Base-by-base conservation (phyloP, 2,113 vertebrate genomes). In the Etia nguti region DNA sequence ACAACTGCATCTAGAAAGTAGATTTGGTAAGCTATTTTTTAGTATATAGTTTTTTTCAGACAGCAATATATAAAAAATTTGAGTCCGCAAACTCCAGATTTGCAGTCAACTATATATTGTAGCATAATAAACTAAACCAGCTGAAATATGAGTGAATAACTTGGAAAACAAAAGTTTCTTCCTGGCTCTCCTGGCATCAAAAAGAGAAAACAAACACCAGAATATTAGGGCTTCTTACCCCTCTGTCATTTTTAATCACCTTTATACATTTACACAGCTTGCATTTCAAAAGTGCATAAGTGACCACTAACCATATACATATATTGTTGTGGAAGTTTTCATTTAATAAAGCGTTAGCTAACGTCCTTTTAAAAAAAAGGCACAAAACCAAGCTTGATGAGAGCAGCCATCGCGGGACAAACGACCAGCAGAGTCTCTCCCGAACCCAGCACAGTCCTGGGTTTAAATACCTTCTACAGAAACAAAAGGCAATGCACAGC, bases 281-380 rank as follows among this genome's bases (percentile, higher is more conserved):
- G 7, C 2, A 11, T 36, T 0, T n/a, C 60, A n/a, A 65, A 65
- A 65, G 18, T 18, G 20, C 18, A 65, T 38, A 38, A 38, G 18
- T 65, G 31, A 36, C 31, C 20, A 1, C 0, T 43, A 24, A 43
- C 22, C 38, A 0, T 9, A 70, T 2, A n/a, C n/a, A n/a, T n/a
- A n/a, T n/a, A n/a, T n/a, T n/a, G n/a, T n/a, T n/a, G n/a, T n/a
- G n/a, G n/a, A n/a, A n/a, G n/a, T n/a, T n/a, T n/a, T n/a, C n/a
- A n/a, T n/a, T n/a, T 52, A 4, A 52, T 29, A n/a, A n/a, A n/a
- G n/a, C n/a, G n/a, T n/a, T n/a, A n/a, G n/a, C n/a, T n/a, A n/a
- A n/a, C n/a, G n/a, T n/a, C n/a, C n/a, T n/a, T n/a, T n/a, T n/a
- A n/a, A n/a, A n/a, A n/a, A n/a, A n/a, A n/a, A n/a, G n/a, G n/a